These are phyloP conservation scores for Isichthys henryi DNA, from an alignment of 2,113 vertebrate genomes.

Conservation along the genomic window DNA sequence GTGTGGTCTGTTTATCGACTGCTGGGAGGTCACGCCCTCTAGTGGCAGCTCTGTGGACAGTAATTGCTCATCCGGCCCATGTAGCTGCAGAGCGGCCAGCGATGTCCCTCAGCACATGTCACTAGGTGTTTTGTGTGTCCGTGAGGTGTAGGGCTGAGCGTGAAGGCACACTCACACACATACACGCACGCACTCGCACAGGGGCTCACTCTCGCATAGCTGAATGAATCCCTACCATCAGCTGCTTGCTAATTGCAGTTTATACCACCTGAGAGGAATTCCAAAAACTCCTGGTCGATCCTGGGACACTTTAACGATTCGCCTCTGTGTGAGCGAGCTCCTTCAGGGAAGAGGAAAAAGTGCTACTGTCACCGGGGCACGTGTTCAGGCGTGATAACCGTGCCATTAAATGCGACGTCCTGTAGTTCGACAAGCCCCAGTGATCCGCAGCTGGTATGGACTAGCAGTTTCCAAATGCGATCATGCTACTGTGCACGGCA, in stretches of 20 bases:
- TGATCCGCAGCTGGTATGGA: neutral
- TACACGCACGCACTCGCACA: neutral
- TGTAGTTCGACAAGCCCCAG: neutral
- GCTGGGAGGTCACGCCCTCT: neutral
- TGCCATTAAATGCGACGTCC: neutral
- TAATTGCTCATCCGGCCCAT: neutral
- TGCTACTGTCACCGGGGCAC: neutral
- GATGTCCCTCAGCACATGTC: neutral
- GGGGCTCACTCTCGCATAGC: constrained; percentile 37
- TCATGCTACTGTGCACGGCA: neutral
- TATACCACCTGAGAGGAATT: constrained; percentile 54
- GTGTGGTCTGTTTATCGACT: neutral
- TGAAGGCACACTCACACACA: neutral
- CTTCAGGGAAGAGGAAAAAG: too few relatives aligned
- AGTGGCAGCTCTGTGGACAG: neutral
- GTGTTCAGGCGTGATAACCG: neutral
- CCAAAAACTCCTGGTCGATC: constrained; percentile 43
- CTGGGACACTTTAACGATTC: neutral
- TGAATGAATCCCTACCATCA: constrained; percentile 51
- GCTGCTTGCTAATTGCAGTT: constrained; percentile 58
- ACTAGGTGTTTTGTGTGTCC: neutral
- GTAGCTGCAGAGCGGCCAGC: neutral
- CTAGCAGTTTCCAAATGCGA: neutral
- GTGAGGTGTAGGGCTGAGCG: neutral
- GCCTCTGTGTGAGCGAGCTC: neutral